These are phyloP conservation scores for Guaruba guarouba DNA, from an alignment of 2,113 vertebrate species.

Conservation along the genomic window DNA sequence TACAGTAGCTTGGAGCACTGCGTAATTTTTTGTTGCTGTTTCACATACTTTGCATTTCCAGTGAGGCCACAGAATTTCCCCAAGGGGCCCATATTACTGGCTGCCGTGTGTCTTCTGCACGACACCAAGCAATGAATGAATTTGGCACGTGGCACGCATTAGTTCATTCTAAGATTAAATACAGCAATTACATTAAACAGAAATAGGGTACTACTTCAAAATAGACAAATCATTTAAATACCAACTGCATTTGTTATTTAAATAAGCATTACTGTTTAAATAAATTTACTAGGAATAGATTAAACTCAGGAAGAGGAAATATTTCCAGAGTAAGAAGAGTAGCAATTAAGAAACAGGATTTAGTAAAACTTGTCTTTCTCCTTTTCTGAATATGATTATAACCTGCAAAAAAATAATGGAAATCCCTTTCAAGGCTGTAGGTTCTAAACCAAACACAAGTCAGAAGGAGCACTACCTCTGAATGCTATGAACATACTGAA, in stretches of 20 bases:
- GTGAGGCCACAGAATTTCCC: neutral
- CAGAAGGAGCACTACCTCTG: neutral
- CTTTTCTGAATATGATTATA: neutral
- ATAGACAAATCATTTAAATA: neutral
- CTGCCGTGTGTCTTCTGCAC: neutral
- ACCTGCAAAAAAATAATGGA: neutral
- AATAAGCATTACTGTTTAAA: neutral
- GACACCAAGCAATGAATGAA: neutral
- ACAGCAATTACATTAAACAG: neutral
- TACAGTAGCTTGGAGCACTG: neutral
- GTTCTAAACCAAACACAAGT: neutral
- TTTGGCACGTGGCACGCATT: neutral
- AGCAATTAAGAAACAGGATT: neutral
- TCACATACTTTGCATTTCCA: neutral
- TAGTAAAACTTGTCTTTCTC: neutral
- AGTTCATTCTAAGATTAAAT: neutral
- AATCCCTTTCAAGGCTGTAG: neutral
- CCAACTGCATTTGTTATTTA: neutral
- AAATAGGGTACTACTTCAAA: neutral
- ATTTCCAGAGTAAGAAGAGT: neutral
- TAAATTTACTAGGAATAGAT: neutral
- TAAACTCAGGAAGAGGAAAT: neutral
- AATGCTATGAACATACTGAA: neutral
- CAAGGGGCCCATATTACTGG: neutral
- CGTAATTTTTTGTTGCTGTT: neutral